Evolutionary conservation across 1,140 invertebrate species (phyloP).

Genomic region (Nasonia vitripennis): DNA sequence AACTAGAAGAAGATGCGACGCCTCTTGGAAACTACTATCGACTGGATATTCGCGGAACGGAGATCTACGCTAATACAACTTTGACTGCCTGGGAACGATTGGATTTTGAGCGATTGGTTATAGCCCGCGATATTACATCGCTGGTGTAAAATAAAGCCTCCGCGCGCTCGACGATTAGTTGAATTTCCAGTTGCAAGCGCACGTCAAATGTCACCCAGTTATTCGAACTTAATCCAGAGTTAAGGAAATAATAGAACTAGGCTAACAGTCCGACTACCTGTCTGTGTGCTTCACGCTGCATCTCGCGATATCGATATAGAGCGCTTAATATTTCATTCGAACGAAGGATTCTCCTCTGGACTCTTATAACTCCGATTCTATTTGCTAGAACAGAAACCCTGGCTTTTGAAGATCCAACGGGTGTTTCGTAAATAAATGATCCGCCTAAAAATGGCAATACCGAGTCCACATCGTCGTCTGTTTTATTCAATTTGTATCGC

Average conservation of each 20-base stretch:
- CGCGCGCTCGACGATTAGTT: not conserved
- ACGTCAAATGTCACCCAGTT: constrained; percentile 1
- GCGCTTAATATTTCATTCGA: not conserved
- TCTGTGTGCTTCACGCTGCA: not conserved
- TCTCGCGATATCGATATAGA: not conserved
- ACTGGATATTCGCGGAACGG: no score
- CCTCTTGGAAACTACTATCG: no score
- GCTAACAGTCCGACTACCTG: not conserved
- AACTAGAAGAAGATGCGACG: no score
- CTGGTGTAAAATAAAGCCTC: not conserved
- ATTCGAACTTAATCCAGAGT: not conserved
- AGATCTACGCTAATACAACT: no score
- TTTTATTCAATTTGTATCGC: no score
- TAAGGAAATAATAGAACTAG: constrained; percentile 1
- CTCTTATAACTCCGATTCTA: not conserved
- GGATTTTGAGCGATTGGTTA: no score
- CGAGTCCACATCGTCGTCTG: no score
- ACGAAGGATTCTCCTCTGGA: not conserved
- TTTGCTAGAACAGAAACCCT: not conserved
- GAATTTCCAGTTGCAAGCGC: not conserved
- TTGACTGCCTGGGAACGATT: no score
- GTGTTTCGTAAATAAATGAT: no score
- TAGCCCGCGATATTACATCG: no score
- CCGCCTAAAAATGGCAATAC: no score
- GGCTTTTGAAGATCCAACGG: not conserved